phyloP scores from a whole-genome alignment of 2,888 invertebrate genomes.

The Cheilosia urbana region DNA sequence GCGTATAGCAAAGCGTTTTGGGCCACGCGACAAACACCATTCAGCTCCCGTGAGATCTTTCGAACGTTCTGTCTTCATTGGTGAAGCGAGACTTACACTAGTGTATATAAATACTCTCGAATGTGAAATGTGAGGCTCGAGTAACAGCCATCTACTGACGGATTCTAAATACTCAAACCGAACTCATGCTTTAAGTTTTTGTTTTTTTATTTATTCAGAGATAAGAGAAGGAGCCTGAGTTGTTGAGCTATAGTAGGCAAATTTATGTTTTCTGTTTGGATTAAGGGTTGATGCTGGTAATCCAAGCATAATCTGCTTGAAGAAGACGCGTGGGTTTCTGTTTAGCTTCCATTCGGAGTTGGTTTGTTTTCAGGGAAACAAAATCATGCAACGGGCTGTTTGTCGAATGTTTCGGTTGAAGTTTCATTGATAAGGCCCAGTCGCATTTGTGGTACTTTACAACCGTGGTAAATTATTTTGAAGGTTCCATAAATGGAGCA shows the following conservation, averaged over 20 bases:
- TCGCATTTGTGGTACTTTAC: constrained; percentile 13
- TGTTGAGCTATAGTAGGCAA: neutral
- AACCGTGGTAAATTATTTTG: neutral
- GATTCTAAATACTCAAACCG: neutral
- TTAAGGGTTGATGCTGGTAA: neutral
- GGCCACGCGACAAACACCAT: constrained; percentile 52
- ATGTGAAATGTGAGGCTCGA: constrained; percentile 8
- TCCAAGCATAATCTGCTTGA: neutral
- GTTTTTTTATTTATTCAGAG: constrained; percentile 10
- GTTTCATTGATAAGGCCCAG: constrained; percentile 9
- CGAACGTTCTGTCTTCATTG: constrained; percentile 4
- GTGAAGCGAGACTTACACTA: neutral
- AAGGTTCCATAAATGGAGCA: constrained; percentile 20
- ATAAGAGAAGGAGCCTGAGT: constrained; percentile 29
- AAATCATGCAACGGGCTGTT: neutral
- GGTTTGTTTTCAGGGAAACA: neutral
- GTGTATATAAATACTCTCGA: neutral
- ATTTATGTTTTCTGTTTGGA: neutral
- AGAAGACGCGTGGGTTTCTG: too few relatives aligned
- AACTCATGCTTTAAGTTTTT: neutral
- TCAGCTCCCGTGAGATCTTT: neutral
- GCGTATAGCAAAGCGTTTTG: neutral
- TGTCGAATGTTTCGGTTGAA: neutral
- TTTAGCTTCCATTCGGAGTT: neutral
- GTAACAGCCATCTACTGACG: constrained; percentile 20